Evolutionary conservation across 2,797 vertebrate species (phyloP).

Genomic region (Onychomys arenicola): DNA sequence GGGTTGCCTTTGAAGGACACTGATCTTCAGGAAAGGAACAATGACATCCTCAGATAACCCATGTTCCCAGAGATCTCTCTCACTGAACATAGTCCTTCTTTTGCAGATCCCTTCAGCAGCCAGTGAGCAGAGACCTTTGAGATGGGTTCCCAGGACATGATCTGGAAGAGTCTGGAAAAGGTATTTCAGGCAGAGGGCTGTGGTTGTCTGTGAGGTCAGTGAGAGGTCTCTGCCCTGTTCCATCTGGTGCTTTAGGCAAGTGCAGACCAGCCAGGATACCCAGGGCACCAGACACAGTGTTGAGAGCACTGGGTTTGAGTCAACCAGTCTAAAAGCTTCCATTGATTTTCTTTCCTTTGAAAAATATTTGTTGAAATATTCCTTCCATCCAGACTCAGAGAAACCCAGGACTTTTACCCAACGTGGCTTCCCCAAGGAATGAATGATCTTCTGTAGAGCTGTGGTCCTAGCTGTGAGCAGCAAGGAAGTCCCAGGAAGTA

Average conservation of each 20-base stretch:
- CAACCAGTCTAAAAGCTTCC: neutral
- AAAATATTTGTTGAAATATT: neutral
- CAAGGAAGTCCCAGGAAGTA: conserved; percentile 17
- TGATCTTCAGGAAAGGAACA: neutral
- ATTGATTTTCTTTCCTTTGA: no score
- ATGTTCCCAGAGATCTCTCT: neutral
- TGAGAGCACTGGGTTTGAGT: neutral
- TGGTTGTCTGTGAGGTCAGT: neutral
- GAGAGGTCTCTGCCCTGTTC: neutral
- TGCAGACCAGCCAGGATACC: neutral
- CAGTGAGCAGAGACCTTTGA: conserved; percentile 67
- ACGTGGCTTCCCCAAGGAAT: neutral
- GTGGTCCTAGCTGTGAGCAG: conserved; percentile 42
- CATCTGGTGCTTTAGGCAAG: conserved; percentile 37
- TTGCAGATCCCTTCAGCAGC: conserved; percentile 22
- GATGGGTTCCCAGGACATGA: fast-evolving
- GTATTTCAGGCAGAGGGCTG: conserved; percentile 60
- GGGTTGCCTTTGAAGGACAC: conserved; percentile 52
- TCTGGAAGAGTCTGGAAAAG: neutral
- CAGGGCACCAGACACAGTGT: neutral
- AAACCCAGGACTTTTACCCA: neutral
- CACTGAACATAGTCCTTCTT: conserved; percentile 56
- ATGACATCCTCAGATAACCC: fast-evolving
- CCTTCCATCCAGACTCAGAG: no score
- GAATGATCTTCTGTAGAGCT: neutral